Conservation (phyloP, 2,797 vertebrate genomes). For the Hippocampus kuda region DNA sequence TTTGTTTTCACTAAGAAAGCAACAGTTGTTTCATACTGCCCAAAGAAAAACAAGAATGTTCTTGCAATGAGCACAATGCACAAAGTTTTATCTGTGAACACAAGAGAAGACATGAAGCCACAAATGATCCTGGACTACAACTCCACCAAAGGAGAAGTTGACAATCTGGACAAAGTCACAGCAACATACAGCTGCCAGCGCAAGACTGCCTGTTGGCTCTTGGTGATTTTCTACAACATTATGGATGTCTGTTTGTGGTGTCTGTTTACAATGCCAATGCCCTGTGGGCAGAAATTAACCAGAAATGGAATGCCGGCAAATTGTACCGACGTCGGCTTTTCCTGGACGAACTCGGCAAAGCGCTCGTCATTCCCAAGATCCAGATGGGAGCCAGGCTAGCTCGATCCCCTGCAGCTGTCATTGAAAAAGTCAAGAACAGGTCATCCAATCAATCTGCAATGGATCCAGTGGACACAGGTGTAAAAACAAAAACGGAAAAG, state of each 20-base stretch:
- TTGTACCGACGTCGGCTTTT: neutral
- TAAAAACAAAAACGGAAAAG: too few relatives aligned
- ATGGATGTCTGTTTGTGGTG: neutral
- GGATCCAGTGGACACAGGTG: too few relatives aligned
- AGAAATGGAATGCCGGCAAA: too few relatives aligned
- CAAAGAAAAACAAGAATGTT: neutral
- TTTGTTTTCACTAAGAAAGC: neutral
- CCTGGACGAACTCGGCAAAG: conserved; percentile 18
- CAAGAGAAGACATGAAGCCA: too few relatives aligned
- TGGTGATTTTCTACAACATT: conserved; percentile 14
- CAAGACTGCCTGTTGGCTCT: conserved; percentile 19
- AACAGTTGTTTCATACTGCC: neutral
- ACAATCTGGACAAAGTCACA: conserved; percentile 23
- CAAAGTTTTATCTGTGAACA: too few relatives aligned
- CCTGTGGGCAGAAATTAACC: too few relatives aligned
- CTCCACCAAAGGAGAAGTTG: conserved; percentile 9
- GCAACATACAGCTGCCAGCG: conserved; percentile 18
- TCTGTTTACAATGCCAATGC: too few relatives aligned
- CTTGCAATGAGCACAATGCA: neutral
- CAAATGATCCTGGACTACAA: conserved; percentile 6
- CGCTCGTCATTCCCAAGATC: conserved; percentile 13
- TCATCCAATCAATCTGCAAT: too few relatives aligned
- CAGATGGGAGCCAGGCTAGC: conserved; percentile 7
- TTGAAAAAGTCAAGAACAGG: too few relatives aligned
- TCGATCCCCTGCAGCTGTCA: neutral